Conservation (phyloP, 2,113 vertebrate species). For the Gobio gobio region DNA sequence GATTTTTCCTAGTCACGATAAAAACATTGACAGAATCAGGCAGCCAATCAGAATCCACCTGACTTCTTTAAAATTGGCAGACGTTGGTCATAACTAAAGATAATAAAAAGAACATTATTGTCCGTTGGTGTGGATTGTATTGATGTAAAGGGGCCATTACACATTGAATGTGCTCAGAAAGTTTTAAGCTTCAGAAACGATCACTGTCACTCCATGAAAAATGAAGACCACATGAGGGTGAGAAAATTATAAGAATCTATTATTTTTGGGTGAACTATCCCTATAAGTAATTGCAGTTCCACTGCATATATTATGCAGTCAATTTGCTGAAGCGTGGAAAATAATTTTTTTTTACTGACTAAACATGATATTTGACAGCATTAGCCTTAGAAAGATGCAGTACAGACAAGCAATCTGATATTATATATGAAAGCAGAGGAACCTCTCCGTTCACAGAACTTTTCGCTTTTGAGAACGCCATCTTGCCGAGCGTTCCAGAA, state of each 20-base stretch:
- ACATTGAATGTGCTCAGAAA: too few relatives aligned
- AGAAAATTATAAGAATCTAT: not conserved
- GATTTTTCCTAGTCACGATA: too few relatives aligned
- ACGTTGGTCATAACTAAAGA: not conserved
- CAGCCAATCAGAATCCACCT: not conserved
- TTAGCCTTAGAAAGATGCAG: not conserved
- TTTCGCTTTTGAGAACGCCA: constrained; percentile 25
- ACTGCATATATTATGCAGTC: not conserved
- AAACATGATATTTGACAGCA: not conserved
- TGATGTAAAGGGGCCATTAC: not conserved
- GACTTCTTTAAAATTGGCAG: not conserved
- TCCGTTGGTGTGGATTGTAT: not conserved
- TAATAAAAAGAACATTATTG: not conserved
- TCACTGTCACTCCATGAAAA: not conserved
- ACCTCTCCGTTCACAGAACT: not conserved
- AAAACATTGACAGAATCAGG: too few relatives aligned
- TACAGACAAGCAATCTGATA: not conserved
- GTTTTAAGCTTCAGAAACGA: not conserved
- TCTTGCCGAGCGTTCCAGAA: constrained; percentile 32
- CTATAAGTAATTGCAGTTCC: not conserved
- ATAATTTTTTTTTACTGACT: not conserved
- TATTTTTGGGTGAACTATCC: not conserved
- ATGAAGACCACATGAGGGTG: not conserved
- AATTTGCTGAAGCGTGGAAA: not conserved
- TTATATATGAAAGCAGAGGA: constrained; percentile 9